A percentile compares a stretch with the other conserved stretches of the same genome.
Evolutionary conservation across 2,113 vertebrate species (phyloP).

Genomic region (Lasiurus borealis): DNA sequence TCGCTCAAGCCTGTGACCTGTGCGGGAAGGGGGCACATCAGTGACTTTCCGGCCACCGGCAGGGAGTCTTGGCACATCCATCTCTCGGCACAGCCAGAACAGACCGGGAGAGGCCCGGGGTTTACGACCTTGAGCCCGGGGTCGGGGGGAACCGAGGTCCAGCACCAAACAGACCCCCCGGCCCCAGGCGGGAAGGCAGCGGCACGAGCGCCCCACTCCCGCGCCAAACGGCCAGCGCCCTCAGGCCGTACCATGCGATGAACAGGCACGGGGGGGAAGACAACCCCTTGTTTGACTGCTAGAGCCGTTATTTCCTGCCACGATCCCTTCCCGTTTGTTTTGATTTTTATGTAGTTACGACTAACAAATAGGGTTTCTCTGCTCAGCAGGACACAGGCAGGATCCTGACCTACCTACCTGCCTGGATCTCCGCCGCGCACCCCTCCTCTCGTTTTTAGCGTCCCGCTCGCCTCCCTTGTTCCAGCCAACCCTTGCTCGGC

Average conservation of each 20-base stretch:
- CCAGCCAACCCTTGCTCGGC: constrained; percentile 32
- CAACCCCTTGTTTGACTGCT: not conserved
- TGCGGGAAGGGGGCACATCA: accelerated
- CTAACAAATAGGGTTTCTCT: not conserved
- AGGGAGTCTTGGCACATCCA: not conserved
- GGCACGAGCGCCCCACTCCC: not conserved
- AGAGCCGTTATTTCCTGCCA: not conserved
- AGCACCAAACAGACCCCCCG: accelerated
- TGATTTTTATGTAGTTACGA: accelerated
- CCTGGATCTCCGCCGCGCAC: not conserved
- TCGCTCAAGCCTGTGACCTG: not conserved
- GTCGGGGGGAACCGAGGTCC: accelerated
- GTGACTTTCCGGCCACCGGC: not conserved
- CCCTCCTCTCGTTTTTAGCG: not conserved
- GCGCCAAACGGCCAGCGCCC: accelerated
- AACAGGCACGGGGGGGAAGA: not conserved
- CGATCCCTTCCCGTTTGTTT: not conserved
- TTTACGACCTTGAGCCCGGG: too few relatives aligned
- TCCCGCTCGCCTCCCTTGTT: not conserved
- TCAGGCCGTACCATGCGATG: not conserved
- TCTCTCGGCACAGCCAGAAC: too few relatives aligned
- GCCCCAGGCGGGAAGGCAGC: not conserved
- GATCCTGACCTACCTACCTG: too few relatives aligned
- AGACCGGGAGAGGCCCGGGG: accelerated
- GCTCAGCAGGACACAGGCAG: too few relatives aligned